A percentile compares a stretch with the other conserved stretches of the same genome.
Conservation (phyloP, 2,113 vertebrate species). For the Dolichotis patagonum region DNA sequence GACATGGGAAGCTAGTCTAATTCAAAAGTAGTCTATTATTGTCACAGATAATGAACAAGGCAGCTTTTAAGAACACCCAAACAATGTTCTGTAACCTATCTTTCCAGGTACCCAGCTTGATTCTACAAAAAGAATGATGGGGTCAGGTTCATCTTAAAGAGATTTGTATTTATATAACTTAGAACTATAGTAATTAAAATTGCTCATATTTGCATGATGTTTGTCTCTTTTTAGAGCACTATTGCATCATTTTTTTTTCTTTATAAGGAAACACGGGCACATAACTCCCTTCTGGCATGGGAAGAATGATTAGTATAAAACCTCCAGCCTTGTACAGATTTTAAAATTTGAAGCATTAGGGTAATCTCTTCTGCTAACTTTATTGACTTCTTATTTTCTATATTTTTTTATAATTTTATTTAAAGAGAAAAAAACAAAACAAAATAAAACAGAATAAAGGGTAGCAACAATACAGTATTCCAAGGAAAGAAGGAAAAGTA, state of each 20-base stretch:
- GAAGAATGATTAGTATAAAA: not conserved
- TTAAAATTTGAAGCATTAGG: not conserved
- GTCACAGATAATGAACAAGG: slow-evolving; percentile 60
- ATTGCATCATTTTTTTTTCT: not conserved
- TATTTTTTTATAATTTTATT: no score
- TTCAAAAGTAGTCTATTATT: slow-evolving; percentile 62
- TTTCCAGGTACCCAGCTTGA: not conserved
- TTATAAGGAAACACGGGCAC: not conserved
- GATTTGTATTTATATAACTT: not conserved
- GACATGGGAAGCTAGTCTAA: slow-evolving; percentile 55
- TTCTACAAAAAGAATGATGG: slow-evolving; percentile 4
- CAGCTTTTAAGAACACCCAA: slow-evolving; percentile 55
- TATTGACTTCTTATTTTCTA: not conserved
- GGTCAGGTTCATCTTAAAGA: not conserved
- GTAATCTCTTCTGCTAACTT: not conserved
- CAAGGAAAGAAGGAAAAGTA: no score
- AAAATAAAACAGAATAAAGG: no score
- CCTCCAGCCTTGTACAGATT: not conserved
- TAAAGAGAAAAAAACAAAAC: no score
- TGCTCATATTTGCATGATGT: not conserved
- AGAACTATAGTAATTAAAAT: slow-evolving; percentile 43
- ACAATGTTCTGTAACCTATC: not conserved
- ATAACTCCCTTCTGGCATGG: not conserved
- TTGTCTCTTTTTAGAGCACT: not conserved
- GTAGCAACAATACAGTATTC: no score